Evolutionary conservation across 2,888 invertebrate species (phyloP), one percentile per base, ranked within the genome.

Genomic region (Cordilura impudica): DNA sequence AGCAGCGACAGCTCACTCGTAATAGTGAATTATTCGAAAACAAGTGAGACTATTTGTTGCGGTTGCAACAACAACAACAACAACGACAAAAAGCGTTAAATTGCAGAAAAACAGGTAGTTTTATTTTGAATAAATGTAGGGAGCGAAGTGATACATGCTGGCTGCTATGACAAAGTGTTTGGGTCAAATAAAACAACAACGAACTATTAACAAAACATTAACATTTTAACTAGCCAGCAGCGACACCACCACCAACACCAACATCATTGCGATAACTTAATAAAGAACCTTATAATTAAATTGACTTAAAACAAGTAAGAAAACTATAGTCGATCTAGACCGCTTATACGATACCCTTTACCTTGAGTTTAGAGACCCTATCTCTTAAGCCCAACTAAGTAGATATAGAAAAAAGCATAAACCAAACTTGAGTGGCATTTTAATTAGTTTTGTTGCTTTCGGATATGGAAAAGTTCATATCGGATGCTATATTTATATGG

Each of bases 41-140:
- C 61, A 63, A 63, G 61, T 63, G 61, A 63, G 47, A n/a, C n/a
- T n/a, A n/a, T 63, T 45, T 51, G 18, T 10, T 51, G 21, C 21
- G 19, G 49, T 51, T 51, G 10, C 23, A 23, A 23, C n/a, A 23
- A 23, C n/a, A n/a, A n/a, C 23, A 23, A 23, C n/a, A 23, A 23
- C n/a, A n/a, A n/a, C n/a, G n/a, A n/a, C 23, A 63, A 63, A 60
- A 16, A 63, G 61, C 61, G 49, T 63, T 63, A 63, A 63, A 49
- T 63, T 63, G 61, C 49, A 47, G 47, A 29, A 63, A 60, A 63
- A 63, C 61, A 49, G 61, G 61, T 63, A 47, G 61, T 63, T 49
- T 16, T n/a, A n/a, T n/a, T n/a, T n/a, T 2, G 5, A 49, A 49
- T 21, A 49, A 19, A 31, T 31, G 31, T n/a, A n/a, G n/a, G n/a